phyloP scores from a whole-genome alignment of 2,888 invertebrate species.

The Macropis europaea region DNA sequence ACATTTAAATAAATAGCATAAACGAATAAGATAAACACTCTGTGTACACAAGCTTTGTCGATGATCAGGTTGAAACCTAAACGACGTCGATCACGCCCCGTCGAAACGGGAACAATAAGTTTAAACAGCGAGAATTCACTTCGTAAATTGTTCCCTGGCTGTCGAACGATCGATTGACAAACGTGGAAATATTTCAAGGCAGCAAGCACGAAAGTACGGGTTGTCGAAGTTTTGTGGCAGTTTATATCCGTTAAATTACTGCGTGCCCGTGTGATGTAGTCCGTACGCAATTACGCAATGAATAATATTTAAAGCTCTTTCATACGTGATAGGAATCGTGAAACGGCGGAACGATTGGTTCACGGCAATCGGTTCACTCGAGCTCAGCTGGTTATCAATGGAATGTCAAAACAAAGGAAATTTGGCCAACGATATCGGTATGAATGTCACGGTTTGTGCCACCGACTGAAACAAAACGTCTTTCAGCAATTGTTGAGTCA shows the following conservation, averaged over 20 bases:
- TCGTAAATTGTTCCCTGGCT: neutral
- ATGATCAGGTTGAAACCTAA: too few species aligned
- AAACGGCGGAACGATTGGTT: slow-evolving; percentile 4
- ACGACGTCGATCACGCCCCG: too few species aligned
- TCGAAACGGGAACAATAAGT: too few species aligned
- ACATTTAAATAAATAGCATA: too few species aligned
- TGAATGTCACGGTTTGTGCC: slow-evolving; percentile 13
- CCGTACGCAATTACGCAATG: slow-evolving; percentile 37
- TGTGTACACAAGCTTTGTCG: too few species aligned
- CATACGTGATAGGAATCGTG: slow-evolving; percentile 37
- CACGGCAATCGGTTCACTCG: slow-evolving; percentile 20
- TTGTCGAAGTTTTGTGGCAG: neutral
- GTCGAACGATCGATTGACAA: neutral
- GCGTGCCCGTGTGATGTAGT: slow-evolving; percentile 4
- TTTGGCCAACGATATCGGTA: slow-evolving; percentile 11
- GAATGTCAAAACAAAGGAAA: slow-evolving; percentile 13
- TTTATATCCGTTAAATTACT: slow-evolving; percentile 15
- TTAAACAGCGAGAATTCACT: neutral
- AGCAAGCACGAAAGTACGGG: neutral
- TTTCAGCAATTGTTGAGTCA: neutral
- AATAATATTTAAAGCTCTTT: slow-evolving; percentile 42
- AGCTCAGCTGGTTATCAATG: slow-evolving; percentile 19
- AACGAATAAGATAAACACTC: too few species aligned
- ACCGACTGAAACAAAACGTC: neutral
- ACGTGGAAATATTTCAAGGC: neutral